Conservation (phyloP, 2,888 invertebrate species). For the Clepsis dumicolana region DNA sequence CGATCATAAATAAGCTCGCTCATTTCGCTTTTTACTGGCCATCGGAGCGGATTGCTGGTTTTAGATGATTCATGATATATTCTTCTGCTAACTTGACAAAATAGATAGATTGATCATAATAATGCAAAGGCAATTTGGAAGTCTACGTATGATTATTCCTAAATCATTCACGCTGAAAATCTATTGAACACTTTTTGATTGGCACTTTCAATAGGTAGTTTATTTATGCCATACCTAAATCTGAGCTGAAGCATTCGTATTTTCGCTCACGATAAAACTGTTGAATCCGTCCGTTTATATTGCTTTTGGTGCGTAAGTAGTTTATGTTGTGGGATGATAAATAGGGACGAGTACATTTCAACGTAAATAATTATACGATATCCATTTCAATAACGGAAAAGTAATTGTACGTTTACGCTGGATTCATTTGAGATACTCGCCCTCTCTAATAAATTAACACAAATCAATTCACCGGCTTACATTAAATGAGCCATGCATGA, state of each 20-base stretch:
- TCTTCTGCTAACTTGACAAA: constrained; percentile 39
- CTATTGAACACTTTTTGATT: neutral
- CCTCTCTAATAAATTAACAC: neutral
- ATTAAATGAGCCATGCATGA: neutral
- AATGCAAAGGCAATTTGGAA: constrained; percentile 3
- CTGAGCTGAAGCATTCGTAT: neutral
- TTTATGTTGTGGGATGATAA: neutral
- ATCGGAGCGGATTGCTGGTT: constrained; percentile 39
- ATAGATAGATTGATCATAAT: constrained; percentile 25
- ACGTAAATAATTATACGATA: neutral
- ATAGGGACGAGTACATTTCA: constrained; percentile 1
- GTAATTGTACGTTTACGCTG: neutral
- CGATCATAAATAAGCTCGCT: constrained; percentile 53
- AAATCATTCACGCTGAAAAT: neutral
- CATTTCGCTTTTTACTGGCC: constrained; percentile 46
- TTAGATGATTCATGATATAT: constrained; percentile 39
- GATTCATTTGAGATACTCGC: neutral
- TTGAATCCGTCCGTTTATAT: neutral
- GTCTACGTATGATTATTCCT: neutral
- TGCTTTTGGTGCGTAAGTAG: neutral
- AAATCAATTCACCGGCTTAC: neutral
- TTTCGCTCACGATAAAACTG: neutral
- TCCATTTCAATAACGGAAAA: neutral
- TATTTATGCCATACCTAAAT: neutral
- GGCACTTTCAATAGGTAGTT: constrained; percentile 3